phyloP scores from a whole-genome alignment of 2,113 vertebrate species.

The Tragelaphus imberbis region DNA sequence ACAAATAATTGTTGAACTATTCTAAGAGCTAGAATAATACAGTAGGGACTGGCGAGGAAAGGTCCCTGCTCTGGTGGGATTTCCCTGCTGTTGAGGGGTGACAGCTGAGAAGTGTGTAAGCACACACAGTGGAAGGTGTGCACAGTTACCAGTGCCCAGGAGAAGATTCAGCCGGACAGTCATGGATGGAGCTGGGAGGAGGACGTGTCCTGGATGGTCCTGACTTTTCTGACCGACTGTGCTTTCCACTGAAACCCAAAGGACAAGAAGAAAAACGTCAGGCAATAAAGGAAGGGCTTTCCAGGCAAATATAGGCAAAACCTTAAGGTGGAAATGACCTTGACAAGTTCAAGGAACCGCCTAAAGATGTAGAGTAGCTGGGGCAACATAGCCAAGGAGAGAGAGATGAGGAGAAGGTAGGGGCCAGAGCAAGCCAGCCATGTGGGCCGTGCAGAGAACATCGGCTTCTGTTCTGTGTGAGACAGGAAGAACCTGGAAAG shows the following conservation, averaged over 20 bases:
- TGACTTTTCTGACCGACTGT: neutral
- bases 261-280: neutral
- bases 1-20: neutral
- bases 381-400: neutral
- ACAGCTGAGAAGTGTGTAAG: neutral
- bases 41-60: neutral
- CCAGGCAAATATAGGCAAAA: neutral
- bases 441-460: neutral
- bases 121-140: too few species aligned
- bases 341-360: neutral
- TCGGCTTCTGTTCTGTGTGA: rapidly evolving
- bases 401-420: neutral
- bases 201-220: neutral
- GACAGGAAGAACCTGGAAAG: neutral
- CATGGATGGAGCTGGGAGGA: neutral
- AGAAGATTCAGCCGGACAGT: neutral
- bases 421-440: neutral
- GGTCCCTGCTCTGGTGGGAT: neutral
- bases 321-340: neutral
- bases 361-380: neutral
- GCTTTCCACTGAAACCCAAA: neutral
- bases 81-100: neutral
- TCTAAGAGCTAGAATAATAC: neutral
- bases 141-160: neutral
- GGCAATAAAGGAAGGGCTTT: neutral